These are phyloP conservation scores for Butastur rufipennis DNA, from an alignment of 2,113 vertebrate species.

Conservation along the genomic window DNA sequence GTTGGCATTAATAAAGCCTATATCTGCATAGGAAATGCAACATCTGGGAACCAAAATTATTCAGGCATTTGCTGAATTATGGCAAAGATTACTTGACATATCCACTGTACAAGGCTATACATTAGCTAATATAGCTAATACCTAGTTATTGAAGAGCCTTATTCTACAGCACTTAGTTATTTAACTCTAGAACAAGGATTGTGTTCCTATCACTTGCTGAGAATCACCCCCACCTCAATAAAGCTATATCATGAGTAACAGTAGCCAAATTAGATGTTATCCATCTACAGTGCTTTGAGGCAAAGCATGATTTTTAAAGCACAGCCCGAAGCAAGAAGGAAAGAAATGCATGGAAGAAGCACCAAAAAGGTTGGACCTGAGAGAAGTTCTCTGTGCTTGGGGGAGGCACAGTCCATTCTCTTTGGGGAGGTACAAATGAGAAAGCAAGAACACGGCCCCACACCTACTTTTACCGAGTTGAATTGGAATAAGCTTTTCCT, in stretches of 20 bases:
- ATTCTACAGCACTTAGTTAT: not conserved
- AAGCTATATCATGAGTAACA: not conserved
- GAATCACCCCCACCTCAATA: not conserved
- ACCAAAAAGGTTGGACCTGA: not conserved
- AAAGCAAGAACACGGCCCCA: not conserved
- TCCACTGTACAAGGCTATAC: not conserved
- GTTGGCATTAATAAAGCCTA: not conserved
- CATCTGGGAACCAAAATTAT: not conserved
- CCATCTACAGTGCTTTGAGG: not conserved
- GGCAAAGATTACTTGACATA: not conserved
- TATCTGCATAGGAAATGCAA: not conserved
- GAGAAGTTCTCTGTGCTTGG: not conserved
- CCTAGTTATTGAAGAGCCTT: not conserved
- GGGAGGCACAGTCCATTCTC: not conserved
- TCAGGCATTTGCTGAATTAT: not conserved
- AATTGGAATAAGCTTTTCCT: not conserved
- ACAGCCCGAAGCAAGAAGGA: not conserved
- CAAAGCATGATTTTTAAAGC: not conserved
- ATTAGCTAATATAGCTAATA: not conserved
- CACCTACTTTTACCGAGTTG: not conserved
- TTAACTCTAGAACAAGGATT: not conserved
- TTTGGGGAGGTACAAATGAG: not conserved
- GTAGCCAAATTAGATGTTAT: not conserved
- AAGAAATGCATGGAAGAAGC: not conserved
- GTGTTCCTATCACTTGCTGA: not conserved